A percentile compares a stretch with the other conserved stretches of the same genome.
These are phyloP conservation scores for Phrynocephalus forsythii DNA, from an alignment of 2,797 vertebrate genomes.

Conservation along the genomic window DNA sequence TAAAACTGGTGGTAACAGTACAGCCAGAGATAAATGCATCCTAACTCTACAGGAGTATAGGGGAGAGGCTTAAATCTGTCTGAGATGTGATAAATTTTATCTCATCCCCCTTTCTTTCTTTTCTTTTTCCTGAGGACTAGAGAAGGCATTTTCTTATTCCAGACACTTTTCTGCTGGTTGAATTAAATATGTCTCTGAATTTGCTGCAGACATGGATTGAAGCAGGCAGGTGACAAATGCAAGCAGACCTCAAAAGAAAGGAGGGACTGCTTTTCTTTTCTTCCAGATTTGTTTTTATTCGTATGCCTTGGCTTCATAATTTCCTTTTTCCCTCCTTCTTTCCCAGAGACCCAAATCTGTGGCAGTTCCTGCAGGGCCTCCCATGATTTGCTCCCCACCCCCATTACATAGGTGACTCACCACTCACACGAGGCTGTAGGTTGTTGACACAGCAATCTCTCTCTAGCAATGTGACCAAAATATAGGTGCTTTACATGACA, in stretches of 20 bases:
- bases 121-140: too few species aligned
- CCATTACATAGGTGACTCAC: neutral
- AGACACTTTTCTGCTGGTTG: neutral
- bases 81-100: neutral
- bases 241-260: neutral
- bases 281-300: neutral
- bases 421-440: neutral
- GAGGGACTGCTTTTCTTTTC: neutral
- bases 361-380: neutral
- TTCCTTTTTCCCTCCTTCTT: neutral
- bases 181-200: constrained; percentile 9
- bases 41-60: neutral
- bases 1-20: neutral
- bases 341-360: neutral
- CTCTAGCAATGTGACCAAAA: neutral
- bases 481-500: neutral
- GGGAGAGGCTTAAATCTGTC: neutral
- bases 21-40: neutral
- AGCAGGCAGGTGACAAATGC: neutral
- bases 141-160: neutral
- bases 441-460: neutral
- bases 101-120: neutral
- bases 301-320: neutral
- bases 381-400: neutral
- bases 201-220: neutral